phyloP scores from a whole-genome alignment of 1,140 invertebrate species.

The Lepidotrigona ventralis region DNA sequence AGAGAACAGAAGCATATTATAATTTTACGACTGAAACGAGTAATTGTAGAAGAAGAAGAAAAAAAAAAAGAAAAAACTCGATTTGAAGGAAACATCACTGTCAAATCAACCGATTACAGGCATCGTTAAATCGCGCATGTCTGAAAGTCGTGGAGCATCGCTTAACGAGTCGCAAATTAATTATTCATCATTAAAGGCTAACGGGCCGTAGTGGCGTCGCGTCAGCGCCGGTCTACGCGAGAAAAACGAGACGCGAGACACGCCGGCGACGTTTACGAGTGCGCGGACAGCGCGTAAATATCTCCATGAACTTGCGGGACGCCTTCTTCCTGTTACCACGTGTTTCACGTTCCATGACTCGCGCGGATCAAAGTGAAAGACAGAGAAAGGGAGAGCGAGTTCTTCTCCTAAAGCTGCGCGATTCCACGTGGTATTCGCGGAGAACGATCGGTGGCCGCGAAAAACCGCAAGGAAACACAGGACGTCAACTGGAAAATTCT shows the following conservation, averaged over 20 bases:
- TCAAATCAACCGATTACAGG: not conserved
- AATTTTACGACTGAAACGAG: too few species aligned
- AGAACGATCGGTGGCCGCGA: not conserved
- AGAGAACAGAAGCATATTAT: not conserved
- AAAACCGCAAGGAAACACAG: not conserved
- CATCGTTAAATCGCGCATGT: not conserved
- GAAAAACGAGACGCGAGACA: slow-evolving; percentile 57
- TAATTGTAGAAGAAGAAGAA: not conserved
- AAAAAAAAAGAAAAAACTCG: not conserved
- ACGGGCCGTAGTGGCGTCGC: slow-evolving; percentile 44
- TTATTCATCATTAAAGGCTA: slow-evolving; percentile 64
- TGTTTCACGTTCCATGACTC: slow-evolving; percentile 43
- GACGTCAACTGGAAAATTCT: not conserved
- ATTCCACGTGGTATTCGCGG: too few species aligned
- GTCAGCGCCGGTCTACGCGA: slow-evolving; percentile 39
- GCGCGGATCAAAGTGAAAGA: slow-evolving; percentile 27
- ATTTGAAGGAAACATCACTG: not conserved
- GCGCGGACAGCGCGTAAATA: slow-evolving; percentile 69
- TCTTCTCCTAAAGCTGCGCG: not conserved
- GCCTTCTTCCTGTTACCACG: slow-evolving; percentile 58
- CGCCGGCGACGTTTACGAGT: slow-evolving; percentile 68
- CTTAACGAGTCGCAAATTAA: slow-evolving; percentile 63
- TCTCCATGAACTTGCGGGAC: slow-evolving; percentile 65
- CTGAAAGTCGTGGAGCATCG: not conserved
- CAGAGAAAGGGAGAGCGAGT: not conserved